These are phyloP conservation scores for human DNA, from an alignment of 2,113 vertebrate species.

Conservation along the genomic window GRCh38 chr7:98180501-98181000, in stretches of 20 bases:
- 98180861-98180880: neutral
- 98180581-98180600: neutral
- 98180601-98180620: neutral
- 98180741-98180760: neutral
- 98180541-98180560: neutral
- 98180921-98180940: slow-evolving; percentile 58
- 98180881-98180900: slow-evolving; percentile 72
- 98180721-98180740: neutral
- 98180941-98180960: slow-evolving; percentile 47
- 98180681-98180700: neutral
- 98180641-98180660: neutral
- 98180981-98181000: slow-evolving; percentile 76
- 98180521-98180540: slow-evolving; percentile 18
- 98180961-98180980: slow-evolving; percentile 67
- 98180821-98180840: neutral
- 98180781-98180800: neutral
- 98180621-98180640: neutral
- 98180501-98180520: slow-evolving; percentile 17
- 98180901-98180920: slow-evolving; percentile 51
- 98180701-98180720: neutral
- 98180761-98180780: neutral
- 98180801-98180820: neutral
- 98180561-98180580: neutral
- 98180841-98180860: neutral
- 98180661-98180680: neutral